phyloP scores from a whole-genome alignment of 2,888 invertebrate species.

The Prosopocoilus inquinatus region DNA sequence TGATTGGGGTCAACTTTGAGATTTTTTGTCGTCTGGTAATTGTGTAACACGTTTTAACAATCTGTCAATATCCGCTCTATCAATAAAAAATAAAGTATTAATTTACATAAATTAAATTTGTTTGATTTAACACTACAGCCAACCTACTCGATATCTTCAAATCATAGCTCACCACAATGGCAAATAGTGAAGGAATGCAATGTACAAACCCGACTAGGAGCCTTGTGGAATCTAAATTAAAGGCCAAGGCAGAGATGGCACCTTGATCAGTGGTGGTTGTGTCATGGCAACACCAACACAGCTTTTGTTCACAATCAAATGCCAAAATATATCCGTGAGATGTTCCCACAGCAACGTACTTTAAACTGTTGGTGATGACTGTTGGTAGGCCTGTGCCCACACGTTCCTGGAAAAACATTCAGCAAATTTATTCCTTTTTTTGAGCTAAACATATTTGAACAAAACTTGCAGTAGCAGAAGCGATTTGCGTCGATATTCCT shows the following conservation, averaged over 20 bases:
- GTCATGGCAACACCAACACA: constrained; percentile 84
- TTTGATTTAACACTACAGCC: too few relatives aligned
- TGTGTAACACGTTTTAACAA: too few relatives aligned
- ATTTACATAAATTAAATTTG: neutral
- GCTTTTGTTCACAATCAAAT: constrained; percentile 81
- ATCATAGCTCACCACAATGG: too few relatives aligned
- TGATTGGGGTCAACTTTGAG: too few relatives aligned
- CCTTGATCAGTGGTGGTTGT: constrained; percentile 67
- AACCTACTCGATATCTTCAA: too few relatives aligned
- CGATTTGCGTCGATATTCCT: constrained; percentile 84
- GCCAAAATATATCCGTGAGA: constrained; percentile 89
- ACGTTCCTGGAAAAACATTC: constrained; percentile 63
- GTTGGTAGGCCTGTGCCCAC: constrained; percentile 88
- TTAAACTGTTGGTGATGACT: constrained; percentile 72
- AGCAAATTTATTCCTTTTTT: neutral
- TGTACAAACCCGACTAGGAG: constrained; percentile 71
- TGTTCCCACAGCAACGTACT: constrained; percentile 87
- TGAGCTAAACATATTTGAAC: constrained; percentile 6
- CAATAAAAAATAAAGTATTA: too few relatives aligned
- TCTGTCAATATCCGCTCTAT: too few relatives aligned
- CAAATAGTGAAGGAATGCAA: neutral
- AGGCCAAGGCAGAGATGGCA: constrained; percentile 79
- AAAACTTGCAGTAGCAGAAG: constrained; percentile 74
- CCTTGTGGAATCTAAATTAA: constrained; percentile 83
- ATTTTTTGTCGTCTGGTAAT: too few relatives aligned